Conservation (phyloP, 2,888 invertebrate genomes). For the Papilio gigon region DNA sequence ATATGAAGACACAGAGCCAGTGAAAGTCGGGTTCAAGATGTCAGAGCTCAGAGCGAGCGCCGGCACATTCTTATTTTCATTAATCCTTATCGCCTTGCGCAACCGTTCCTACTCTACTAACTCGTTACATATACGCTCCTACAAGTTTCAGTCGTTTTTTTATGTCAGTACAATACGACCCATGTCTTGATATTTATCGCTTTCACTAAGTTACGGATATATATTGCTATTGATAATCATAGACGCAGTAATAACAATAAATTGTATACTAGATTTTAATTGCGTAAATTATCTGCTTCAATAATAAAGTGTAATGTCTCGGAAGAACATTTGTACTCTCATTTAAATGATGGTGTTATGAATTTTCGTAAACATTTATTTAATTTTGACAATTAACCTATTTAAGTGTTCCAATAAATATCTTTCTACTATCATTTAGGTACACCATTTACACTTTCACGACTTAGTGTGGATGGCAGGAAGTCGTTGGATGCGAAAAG, state of each 20-base stretch:
- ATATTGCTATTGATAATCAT: neutral
- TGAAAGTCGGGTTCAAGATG: constrained; percentile 78
- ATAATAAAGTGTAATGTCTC: too few relatives aligned
- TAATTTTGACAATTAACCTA: neutral
- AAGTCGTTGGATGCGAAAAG: too few relatives aligned
- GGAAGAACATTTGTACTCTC: too few relatives aligned
- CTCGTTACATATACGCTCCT: constrained; percentile 41
- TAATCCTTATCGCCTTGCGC: constrained; percentile 61
- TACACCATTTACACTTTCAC: too few relatives aligned
- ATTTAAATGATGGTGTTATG: too few relatives aligned
- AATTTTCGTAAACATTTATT: neutral
- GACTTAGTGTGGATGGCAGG: too few relatives aligned
- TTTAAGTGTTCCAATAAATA: neutral
- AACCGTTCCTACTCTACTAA: constrained; percentile 50
- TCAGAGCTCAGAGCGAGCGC: constrained; percentile 62
- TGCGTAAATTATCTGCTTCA: too few relatives aligned
- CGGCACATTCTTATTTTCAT: constrained; percentile 52
- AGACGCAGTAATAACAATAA: neutral
- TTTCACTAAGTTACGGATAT: constrained; percentile 21
- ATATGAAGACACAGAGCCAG: constrained; percentile 55
- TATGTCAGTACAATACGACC: neutral
- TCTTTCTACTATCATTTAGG: too few relatives aligned
- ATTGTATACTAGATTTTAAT: neutral
- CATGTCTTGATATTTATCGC: constrained; percentile 15
- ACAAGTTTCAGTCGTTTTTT: constrained; percentile 32